phyloP scores from a whole-genome alignment of 2,113 vertebrate species.

The Ailurus styani region DNA sequence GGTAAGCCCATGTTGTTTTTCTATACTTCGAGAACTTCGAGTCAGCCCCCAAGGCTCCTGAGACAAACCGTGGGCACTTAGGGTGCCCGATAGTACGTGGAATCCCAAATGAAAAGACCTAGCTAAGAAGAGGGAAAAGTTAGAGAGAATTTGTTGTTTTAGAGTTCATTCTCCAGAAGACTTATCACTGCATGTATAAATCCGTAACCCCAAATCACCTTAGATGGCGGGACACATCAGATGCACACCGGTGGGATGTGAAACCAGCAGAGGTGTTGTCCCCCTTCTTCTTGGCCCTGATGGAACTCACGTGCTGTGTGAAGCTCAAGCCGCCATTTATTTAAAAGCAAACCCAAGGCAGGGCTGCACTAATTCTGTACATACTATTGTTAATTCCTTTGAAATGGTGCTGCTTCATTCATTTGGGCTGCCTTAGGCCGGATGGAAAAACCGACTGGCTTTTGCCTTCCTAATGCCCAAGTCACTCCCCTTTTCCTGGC shows the following conservation, averaged over 20 bases:
- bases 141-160: not conserved
- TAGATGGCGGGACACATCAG: not conserved
- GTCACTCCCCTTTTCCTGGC: slow-evolving; percentile 29
- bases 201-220: not conserved
- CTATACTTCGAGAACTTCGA: not conserved
- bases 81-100: not conserved
- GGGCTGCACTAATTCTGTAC: no score
- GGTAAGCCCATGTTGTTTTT: not conserved
- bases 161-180: not conserved
- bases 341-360: not conserved
- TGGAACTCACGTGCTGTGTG: rapidly evolving
- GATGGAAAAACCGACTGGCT: not conserved
- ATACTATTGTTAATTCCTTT: not conserved
- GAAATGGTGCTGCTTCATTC: rapidly evolving
- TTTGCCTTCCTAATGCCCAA: not conserved
- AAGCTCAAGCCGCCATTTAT: not conserved
- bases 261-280: not conserved
- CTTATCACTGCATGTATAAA: not conserved
- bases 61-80: not conserved
- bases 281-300: not conserved
- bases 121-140: not conserved
- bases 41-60: not conserved
- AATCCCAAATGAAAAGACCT: not conserved
- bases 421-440: not conserved
- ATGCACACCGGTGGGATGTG: rapidly evolving